Evolutionary conservation across 2,888 invertebrate genomes (phyloP).

Genomic region (Cephalotes varians): DNA sequence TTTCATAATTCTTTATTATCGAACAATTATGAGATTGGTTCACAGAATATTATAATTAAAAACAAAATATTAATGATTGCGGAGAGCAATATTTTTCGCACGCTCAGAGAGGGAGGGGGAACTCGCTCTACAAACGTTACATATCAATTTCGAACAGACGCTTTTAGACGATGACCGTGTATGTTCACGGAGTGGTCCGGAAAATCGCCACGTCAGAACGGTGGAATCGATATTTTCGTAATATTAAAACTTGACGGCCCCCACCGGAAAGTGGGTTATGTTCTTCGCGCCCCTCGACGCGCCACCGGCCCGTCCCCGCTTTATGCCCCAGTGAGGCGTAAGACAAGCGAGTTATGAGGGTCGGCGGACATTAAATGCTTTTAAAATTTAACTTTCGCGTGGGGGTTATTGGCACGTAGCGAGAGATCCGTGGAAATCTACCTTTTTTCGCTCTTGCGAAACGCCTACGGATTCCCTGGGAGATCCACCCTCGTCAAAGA

Average conservation of each 20-base stretch:
- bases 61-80: constrained; percentile 33
- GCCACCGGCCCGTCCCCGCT: constrained; percentile 46
- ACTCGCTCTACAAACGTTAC: constrained; percentile 21
- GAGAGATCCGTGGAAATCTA: constrained; percentile 72
- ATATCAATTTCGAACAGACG: constrained; percentile 48
- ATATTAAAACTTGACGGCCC: constrained; percentile 79
- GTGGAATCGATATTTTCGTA: constrained; percentile 73
- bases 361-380: constrained; percentile 75
- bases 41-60: too few species aligned
- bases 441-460: constrained; percentile 45
- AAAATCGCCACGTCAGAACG: constrained; percentile 65
- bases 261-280: constrained; percentile 73
- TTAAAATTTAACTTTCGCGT: constrained; percentile 77
- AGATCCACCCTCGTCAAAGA: constrained; percentile 46
- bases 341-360: constrained; percentile 70
- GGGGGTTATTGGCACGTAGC: constrained; percentile 58
- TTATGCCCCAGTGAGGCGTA: constrained; percentile 57
- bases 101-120: too few species aligned
- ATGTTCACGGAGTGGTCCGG: constrained; percentile 21
- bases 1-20: constrained; percentile 24
- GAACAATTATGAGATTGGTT: not conserved
- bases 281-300: constrained; percentile 59
- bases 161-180: constrained; percentile 46
- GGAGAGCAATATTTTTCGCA: constrained; percentile 43
- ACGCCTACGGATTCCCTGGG: constrained; percentile 56